Evolutionary conservation across 2,888 invertebrate genomes (phyloP).

Genomic region (Pteria penguin): DNA sequence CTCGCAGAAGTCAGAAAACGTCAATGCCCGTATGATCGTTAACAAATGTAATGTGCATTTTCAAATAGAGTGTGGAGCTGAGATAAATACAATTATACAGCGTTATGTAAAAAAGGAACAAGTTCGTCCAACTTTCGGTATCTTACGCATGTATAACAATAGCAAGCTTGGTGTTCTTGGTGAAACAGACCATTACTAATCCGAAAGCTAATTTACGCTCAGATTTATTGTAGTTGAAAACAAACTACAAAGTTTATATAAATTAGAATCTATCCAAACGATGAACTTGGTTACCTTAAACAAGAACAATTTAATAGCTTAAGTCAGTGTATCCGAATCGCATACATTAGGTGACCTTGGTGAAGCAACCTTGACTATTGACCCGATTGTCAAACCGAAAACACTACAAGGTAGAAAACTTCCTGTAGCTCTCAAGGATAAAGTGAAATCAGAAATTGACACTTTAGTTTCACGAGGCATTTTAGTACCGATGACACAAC

Average conservation of each 20-base stretch:
- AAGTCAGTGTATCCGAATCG: neutral
- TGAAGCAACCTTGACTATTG: constrained; percentile 14
- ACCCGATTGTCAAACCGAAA: constrained; percentile 10
- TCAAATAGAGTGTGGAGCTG: constrained; percentile 48
- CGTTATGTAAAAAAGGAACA: constrained; percentile 3
- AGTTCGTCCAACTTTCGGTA: neutral
- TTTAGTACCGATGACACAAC: constrained; percentile 23
- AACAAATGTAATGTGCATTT: constrained; percentile 26
- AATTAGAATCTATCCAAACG: no score
- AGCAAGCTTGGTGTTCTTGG: neutral
- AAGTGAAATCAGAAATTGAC: constrained; percentile 28
- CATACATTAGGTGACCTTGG: constrained; percentile 19
- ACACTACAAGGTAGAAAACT: constrained; percentile 24
- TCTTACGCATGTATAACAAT: constrained; percentile 6
- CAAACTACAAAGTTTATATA: no score
- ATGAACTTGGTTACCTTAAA: no score
- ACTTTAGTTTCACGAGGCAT: constrained; percentile 12
- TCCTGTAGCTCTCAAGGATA: constrained; percentile 11
- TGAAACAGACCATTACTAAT: neutral
- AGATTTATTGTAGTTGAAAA: no score
- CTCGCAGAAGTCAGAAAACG: no score
- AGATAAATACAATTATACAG: constrained; percentile 36
- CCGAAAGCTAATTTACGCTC: neutral
- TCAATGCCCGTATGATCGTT: constrained; percentile 6
- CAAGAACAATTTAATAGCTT: constrained; percentile 2